These are phyloP conservation scores for Chloromyia formosa DNA, from an alignment of 2,888 invertebrate species.

Conservation along the genomic window DNA sequence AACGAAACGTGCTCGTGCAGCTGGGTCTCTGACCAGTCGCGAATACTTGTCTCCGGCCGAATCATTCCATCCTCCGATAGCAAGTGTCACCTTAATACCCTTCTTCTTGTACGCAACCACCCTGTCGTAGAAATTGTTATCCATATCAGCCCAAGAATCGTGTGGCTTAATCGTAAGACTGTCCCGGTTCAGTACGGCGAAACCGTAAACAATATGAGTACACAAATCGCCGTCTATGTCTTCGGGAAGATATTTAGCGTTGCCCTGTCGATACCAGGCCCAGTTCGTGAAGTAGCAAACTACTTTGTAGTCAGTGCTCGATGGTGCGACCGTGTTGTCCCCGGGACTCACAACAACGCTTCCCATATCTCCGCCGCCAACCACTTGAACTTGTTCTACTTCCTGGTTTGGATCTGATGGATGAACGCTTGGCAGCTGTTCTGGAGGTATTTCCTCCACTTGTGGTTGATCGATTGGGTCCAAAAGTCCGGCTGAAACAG, in stretches of 20 bases:
- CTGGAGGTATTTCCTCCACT: neutral
- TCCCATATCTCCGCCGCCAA: constrained; percentile 18
- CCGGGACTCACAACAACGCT: constrained; percentile 33
- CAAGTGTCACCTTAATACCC: constrained; percentile 83
- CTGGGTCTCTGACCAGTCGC: constrained; percentile 77
- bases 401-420: constrained; percentile 55
- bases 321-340: constrained; percentile 27
- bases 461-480: constrained; percentile 4
- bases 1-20: constrained; percentile 77
- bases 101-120: constrained; percentile 77
- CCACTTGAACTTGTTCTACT: constrained; percentile 55
- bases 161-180: constrained; percentile 82
- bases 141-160: constrained; percentile 88
- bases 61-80: constrained; percentile 96
- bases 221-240: constrained; percentile 87
- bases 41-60: constrained; percentile 91
- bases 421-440: neutral
- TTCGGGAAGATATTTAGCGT: constrained; percentile 82
- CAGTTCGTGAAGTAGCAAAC: constrained; percentile 94
- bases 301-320: constrained; percentile 72
- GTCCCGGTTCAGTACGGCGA: constrained; percentile 83
- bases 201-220: constrained; percentile 92
- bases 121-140: constrained; percentile 91
- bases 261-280: constrained; percentile 90
- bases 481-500: constrained; percentile 23